phyloP scores from a whole-genome alignment of 2,888 invertebrate genomes.

The Agrotis segetum region DNA sequence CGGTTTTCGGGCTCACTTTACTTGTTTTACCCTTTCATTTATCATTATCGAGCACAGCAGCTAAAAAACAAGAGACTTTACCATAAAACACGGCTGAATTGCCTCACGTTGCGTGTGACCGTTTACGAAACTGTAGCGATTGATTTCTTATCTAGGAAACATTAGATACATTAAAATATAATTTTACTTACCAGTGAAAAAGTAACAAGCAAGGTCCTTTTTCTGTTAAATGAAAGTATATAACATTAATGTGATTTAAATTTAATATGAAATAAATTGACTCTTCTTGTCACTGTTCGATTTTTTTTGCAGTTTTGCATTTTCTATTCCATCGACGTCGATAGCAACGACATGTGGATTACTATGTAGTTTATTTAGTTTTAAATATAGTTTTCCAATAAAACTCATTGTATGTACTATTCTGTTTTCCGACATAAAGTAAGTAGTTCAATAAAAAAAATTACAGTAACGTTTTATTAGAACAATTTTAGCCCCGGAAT shows the following conservation, averaged over 20 bases:
- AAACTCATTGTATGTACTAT: too few relatives aligned
- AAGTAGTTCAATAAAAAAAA: slow-evolving; percentile 2
- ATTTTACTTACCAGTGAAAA: slow-evolving; percentile 33
- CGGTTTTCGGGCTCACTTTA: slow-evolving; percentile 74
- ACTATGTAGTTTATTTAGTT: too few relatives aligned
- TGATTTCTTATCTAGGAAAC: slow-evolving; percentile 53
- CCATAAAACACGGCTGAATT: slow-evolving; percentile 44
- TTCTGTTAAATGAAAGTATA: slow-evolving; percentile 1
- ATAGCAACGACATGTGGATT: too few relatives aligned
- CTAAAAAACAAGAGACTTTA: slow-evolving; percentile 52
- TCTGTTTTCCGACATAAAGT: slow-evolving; percentile 3
- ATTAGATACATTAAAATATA: slow-evolving; percentile 43
- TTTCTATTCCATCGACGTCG: too few relatives aligned
- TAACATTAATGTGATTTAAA: slow-evolving; percentile 21
- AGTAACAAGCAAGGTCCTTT: not conserved
- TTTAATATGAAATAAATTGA: slow-evolving; percentile 21
- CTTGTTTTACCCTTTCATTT: slow-evolving; percentile 72
- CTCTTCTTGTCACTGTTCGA: not conserved
- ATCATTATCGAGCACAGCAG: slow-evolving; percentile 69
- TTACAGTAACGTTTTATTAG: slow-evolving; percentile 2
- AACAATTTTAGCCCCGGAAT: slow-evolving; percentile 25
- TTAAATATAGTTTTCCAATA: too few relatives aligned
- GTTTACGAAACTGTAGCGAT: slow-evolving; percentile 48
- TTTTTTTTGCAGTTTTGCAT: too few relatives aligned
- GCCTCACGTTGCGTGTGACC: slow-evolving; percentile 49